Conservation (phyloP, 2,888 invertebrate species). For the Acheta domesticus region DNA sequence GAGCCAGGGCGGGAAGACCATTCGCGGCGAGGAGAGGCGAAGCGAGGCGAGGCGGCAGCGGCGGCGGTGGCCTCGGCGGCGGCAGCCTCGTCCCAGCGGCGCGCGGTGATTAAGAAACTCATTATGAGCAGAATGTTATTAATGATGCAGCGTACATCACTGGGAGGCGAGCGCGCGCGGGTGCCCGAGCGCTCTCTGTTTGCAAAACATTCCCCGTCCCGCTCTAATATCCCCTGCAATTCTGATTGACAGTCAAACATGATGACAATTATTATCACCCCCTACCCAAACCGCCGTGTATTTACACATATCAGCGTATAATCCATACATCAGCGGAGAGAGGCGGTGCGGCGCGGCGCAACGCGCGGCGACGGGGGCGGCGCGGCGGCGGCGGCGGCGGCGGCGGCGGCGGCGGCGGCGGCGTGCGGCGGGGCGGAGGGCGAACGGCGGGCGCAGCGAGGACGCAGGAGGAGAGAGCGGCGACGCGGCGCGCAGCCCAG, state of each 20-base stretch:
- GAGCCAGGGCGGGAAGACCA: not conserved
- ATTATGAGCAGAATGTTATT: conserved; percentile 19
- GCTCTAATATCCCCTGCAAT: conserved; percentile 31
- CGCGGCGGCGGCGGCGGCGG: not conserved
- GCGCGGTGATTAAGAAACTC: conserved; percentile 21
- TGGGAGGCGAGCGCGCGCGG: conserved; percentile 11
- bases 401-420: not conserved
- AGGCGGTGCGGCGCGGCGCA: not conserved
- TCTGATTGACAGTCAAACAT: conserved; percentile 38
- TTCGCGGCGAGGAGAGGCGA: not conserved
- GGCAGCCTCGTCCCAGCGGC: not conserved
- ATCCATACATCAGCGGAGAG: conserved; percentile 35
- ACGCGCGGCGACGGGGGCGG: not conserved
- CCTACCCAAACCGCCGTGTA: conserved; percentile 32
- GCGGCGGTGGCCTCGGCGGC: too few relatives aligned
- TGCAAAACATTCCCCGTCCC: conserved; percentile 25
- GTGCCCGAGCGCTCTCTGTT: conserved; percentile 18
- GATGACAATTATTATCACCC: conserved; percentile 37
- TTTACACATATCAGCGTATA: conserved; percentile 36
- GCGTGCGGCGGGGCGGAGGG: not conserved
- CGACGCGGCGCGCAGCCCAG: conserved; percentile 23
- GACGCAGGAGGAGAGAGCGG: not conserved
- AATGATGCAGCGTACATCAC: conserved; percentile 23
- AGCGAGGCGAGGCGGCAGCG: not conserved
- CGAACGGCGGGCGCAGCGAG: not conserved